phyloP scores from a whole-genome alignment of 2,888 invertebrate genomes.

The Phymatocera aterrima region DNA sequence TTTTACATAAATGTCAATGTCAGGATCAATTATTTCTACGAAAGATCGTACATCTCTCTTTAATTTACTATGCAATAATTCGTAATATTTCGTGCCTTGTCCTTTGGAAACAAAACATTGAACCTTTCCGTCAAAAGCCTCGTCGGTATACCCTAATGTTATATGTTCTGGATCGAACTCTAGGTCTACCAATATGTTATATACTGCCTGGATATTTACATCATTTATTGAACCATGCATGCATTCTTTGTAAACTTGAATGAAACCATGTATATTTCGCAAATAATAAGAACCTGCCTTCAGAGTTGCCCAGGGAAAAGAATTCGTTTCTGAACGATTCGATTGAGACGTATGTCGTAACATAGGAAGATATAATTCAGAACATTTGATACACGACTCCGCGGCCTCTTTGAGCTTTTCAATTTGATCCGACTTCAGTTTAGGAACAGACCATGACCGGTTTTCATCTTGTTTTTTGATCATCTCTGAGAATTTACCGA shows the following conservation, averaged over 20 bases:
- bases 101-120: slow-evolving; percentile 28
- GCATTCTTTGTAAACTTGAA: neutral
- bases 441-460: neutral
- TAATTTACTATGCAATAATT: slow-evolving; percentile 11
- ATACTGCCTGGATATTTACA: neutral
- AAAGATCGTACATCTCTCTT: slow-evolving; percentile 24
- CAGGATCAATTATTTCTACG: neutral
- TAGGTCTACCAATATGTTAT: neutral
- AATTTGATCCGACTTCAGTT: neutral
- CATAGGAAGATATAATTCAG: slow-evolving; percentile 5
- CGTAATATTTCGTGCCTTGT: slow-evolving; percentile 19
- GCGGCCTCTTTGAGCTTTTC: slow-evolving; percentile 1
- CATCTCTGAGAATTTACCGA: slow-evolving; percentile 50
- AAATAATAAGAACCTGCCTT: slow-evolving; percentile 18
- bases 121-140: slow-evolving; percentile 12
- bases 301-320: slow-evolving; percentile 9
- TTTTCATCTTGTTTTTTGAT: slow-evolving; percentile 46
- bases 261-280: slow-evolving; percentile 1
- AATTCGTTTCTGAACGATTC: slow-evolving; percentile 18
- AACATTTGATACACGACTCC: neutral
- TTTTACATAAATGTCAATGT: neutral
- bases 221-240: neutral
- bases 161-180: slow-evolving; percentile 16
- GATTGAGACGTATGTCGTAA: neutral
- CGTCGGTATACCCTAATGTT: slow-evolving; percentile 14